Evolutionary conservation across 2,113 vertebrate species (phyloP).

Genomic region (Sorex fumeus): DNA sequence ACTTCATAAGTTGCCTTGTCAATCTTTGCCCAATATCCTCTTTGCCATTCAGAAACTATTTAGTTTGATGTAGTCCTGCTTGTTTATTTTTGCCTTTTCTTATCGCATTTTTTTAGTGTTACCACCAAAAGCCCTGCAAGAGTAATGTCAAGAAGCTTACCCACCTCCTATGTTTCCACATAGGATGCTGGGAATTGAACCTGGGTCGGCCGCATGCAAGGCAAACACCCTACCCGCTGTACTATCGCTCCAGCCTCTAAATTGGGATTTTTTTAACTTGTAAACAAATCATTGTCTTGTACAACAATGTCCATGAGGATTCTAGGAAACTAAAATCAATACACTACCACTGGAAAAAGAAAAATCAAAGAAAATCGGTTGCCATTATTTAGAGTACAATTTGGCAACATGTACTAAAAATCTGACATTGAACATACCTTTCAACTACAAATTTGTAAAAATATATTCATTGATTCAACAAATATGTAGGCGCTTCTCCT

Average conservation of each 20-base stretch:
- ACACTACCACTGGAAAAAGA: not conserved
- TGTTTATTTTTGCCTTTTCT: not conserved
- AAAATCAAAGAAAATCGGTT: not conserved
- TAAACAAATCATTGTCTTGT: conserved; percentile 11
- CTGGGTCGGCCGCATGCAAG: no score
- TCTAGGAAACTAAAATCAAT: not conserved
- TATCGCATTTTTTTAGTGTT: not conserved
- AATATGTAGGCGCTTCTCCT: conserved; percentile 54
- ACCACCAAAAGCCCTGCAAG: not conserved
- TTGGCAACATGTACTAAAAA: not conserved
- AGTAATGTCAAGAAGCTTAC: not conserved
- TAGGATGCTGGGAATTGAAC: no score
- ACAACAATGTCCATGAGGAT: not conserved
- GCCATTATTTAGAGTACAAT: not conserved
- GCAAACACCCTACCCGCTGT: no score
- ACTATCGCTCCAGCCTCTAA: no score
- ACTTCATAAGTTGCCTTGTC: not conserved
- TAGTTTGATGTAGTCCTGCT: not conserved
- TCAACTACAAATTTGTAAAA: conserved; percentile 41
- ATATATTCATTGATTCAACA: conserved; percentile 29
- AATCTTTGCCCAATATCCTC: not conserved
- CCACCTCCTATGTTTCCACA: not conserved
- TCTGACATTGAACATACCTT: conserved; percentile 4
- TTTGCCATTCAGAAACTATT: not conserved
- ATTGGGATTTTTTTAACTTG: conserved; percentile 3